Conservation (phyloP, 2,797 vertebrate species). For the Phrynocephalus guinanensis region DNA sequence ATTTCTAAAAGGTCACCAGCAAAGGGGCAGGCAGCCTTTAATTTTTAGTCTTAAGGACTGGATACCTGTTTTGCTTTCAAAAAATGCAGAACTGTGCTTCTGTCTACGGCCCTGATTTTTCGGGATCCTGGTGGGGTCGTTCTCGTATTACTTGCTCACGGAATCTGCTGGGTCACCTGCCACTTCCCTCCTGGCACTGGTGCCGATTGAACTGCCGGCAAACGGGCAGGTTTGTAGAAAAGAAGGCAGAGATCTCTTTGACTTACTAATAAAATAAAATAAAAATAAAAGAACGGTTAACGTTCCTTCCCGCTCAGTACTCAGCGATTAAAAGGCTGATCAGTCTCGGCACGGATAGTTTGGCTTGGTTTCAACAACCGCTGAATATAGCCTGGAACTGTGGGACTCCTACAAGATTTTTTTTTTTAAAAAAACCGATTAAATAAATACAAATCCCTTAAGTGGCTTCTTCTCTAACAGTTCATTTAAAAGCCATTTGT, state of each 20-base stretch:
- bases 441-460: constrained; percentile 73
- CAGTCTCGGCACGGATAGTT: constrained; percentile 68
- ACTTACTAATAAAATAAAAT: neutral
- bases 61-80: neutral
- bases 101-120: too few relatives aligned
- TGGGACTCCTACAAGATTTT: constrained; percentile 26
- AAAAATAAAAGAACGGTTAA: constrained; percentile 34
- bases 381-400: constrained; percentile 49
- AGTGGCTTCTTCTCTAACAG: constrained; percentile 80
- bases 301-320: constrained; percentile 43
- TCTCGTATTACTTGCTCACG: neutral
- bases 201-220: too few relatives aligned
- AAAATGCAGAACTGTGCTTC: neutral
- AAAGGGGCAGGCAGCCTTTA: too few relatives aligned
- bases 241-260: neutral
- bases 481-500: constrained; percentile 84
- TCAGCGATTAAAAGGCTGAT: constrained; percentile 61
- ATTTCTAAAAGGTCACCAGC: too few relatives aligned
- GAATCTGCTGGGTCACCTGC: neutral
- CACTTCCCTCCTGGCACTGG: neutral
- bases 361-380: constrained; percentile 65
- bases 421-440: constrained; percentile 53
- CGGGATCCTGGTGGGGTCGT: too few relatives aligned
- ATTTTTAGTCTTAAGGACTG: neutral
- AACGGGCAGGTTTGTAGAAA: neutral